phyloP scores from a whole-genome alignment of 2,797 vertebrate species.

The Premnoplex brunnescens region DNA sequence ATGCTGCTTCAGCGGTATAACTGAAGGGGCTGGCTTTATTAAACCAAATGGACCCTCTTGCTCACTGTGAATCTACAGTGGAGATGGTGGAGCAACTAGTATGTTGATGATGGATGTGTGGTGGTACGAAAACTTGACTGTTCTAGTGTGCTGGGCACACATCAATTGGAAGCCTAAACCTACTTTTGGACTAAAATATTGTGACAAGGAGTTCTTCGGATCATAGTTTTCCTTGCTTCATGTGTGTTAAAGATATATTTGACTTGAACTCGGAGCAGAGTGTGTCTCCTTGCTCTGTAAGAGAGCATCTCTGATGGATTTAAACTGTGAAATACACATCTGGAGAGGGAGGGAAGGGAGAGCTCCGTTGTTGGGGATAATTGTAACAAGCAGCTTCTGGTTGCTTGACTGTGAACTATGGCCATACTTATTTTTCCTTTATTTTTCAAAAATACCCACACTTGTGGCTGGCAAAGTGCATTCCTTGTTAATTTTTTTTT shows the following conservation, averaged over 20 bases:
- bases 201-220: conserved; percentile 70
- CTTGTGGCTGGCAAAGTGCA: conserved; percentile 83
- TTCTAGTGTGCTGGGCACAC: conserved; percentile 80
- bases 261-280: conserved; percentile 55
- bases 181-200: conserved; percentile 69
- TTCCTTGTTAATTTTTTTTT: conserved; percentile 82
- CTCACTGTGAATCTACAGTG: conserved; percentile 73
- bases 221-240: conserved; percentile 52
- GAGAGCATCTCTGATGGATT: conserved; percentile 73
- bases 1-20: conserved; percentile 95
- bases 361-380: conserved; percentile 78
- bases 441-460: conserved; percentile 72
- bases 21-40: conserved; percentile 68
- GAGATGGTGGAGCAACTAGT: conserved; percentile 69
- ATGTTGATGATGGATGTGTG: conserved; percentile 71
- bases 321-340: conserved; percentile 79
- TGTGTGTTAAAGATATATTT: conserved; percentile 39
- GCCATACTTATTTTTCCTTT: conserved; percentile 71
- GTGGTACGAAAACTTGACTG: conserved; percentile 77
- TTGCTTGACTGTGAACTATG: conserved; percentile 84
- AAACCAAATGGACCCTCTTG: conserved; percentile 63
- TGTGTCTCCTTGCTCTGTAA: conserved; percentile 70
- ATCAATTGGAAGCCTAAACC: conserved; percentile 75
- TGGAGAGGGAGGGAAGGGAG: conserved; percentile 69
- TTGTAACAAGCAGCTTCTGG: conserved; percentile 80